Evolutionary conservation across 2,797 vertebrate species (phyloP).

Genomic region (Natrix natrix): DNA sequence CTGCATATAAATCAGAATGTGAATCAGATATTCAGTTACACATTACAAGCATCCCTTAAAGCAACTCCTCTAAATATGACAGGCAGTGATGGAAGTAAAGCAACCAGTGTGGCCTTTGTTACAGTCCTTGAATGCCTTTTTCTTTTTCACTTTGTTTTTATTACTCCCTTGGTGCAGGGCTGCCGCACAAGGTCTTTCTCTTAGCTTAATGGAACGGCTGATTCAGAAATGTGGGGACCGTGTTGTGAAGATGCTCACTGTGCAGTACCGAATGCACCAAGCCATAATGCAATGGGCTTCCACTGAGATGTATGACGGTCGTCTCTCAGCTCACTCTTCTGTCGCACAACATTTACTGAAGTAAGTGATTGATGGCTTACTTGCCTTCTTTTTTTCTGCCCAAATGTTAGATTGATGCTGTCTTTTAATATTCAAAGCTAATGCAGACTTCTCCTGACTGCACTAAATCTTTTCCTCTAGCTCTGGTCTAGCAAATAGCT

Average conservation of each 20-base stretch:
- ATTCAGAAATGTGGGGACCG: constrained; percentile 70
- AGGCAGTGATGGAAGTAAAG: neutral
- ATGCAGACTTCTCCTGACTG: accelerated
- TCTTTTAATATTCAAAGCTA: neutral
- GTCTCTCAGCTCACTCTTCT: constrained; percentile 82
- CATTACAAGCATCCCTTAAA: neutral
- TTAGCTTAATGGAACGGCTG: constrained; percentile 92
- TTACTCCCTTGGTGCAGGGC: constrained; percentile 71
- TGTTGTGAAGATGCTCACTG: constrained; percentile 81
- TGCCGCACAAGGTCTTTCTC: constrained; percentile 81
- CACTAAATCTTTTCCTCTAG: neutral
- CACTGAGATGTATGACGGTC: constrained; percentile 83
- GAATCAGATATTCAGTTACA: neutral
- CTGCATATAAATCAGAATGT: neutral
- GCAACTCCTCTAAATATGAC: neutral
- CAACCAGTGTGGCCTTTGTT: neutral
- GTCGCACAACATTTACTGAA: constrained; percentile 86
- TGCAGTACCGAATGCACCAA: constrained; percentile 95
- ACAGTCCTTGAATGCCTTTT: neutral
- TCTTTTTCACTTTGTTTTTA: neutral
- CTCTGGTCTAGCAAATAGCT: neutral
- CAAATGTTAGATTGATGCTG: accelerated
- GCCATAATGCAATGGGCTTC: constrained; percentile 93
- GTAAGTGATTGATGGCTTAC: constrained; percentile 67
- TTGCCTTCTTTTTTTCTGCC: accelerated